These are phyloP conservation scores for Rhaphigaster nebulosa DNA, from an alignment of 2,888 invertebrate genomes.

Conservation along the genomic window DNA sequence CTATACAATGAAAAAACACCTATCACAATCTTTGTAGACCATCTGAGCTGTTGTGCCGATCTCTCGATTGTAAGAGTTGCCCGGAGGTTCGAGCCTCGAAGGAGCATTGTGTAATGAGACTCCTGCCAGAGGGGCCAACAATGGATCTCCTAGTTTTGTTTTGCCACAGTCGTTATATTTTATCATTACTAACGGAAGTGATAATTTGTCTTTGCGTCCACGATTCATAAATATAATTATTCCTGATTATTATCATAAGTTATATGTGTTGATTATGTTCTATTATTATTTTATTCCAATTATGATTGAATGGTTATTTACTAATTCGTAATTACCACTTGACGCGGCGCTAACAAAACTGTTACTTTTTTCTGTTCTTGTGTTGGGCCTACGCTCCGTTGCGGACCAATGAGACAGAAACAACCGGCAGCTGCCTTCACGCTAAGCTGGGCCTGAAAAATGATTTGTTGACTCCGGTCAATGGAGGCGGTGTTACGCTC, in stretches of 20 bases:
- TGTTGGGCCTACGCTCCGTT: not conserved
- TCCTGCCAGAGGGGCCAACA: not conserved
- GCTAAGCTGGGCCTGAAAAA: not conserved
- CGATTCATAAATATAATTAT: not conserved
- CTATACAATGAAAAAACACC: constrained; percentile 38
- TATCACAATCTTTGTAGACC: constrained; percentile 32
- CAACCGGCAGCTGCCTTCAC: constrained; percentile 6
- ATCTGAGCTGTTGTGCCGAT: constrained; percentile 40
- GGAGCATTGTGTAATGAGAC: constrained; percentile 42
- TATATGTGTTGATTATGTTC: not conserved
- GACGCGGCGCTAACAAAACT: not conserved
- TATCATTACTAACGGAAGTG: constrained; percentile 2
- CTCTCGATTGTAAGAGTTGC: constrained; percentile 41
- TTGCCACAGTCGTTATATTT: not conserved
- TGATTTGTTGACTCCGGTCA: constrained; percentile 40
- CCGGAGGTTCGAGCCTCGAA: not conserved
- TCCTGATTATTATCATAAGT: not conserved
- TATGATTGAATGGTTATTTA: not conserved
- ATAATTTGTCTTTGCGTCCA: not conserved
- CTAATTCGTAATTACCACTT: not conserved
- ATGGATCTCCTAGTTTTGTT: not conserved
- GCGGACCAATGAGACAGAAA: constrained; percentile 36
- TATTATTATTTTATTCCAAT: not conserved
- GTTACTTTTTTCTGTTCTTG: not conserved
- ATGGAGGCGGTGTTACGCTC: not conserved